Base-by-base conservation (phyloP, 1,140 invertebrate species). In the Chionoecetes opilio region DNA sequence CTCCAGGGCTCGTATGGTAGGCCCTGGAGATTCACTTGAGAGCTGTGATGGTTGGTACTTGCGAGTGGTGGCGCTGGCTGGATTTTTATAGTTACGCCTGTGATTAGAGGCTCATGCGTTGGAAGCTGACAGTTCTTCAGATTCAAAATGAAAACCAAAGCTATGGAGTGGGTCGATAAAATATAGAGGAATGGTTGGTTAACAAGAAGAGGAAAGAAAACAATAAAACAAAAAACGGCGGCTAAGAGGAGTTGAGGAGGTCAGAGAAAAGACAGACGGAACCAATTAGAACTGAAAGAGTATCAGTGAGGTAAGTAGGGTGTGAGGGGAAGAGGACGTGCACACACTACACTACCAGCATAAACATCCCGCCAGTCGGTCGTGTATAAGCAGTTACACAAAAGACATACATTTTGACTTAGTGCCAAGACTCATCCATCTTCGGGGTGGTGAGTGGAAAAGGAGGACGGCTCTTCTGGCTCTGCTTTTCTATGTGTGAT, bases 381-480 rank as follows among this genome's bases (percentile, higher is more conserved):
- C 63, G 63, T n/a, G 63, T 26, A 75, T 75, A 75, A 75, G 63
- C 63, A 75, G 63, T 75, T 75, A 75, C n/a, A 75, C 63, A 75
- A 75, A 75, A n/a, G 63, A 75, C 63, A 26, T 17, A 75, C 26
- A 75, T 75, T 17, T 75, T 75, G 63, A 75, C 63, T 8, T 75
- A 75, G 21, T 75, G 63, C 63, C 63, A n/a, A n/a, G 63, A n/a
- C 21, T 75, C 63, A 75, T 75, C 21, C 63, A 75, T 75, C 63
- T 75, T 75, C 21, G n/a, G n/a, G 63, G 63, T 8, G 41, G 41
- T 8, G 41, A 46, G 41, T 8, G 41, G 53, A 75, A n/a, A 75
- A 26, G 63, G n/a, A 75, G 11, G 63, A 11, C 21, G 26, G 63
- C 46, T 53, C 46, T 53, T n/a, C n/a, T n/a, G n/a, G 46, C 46